Conservation (phyloP, 2,113 vertebrate species). For the Stigmatopora nigra region DNA sequence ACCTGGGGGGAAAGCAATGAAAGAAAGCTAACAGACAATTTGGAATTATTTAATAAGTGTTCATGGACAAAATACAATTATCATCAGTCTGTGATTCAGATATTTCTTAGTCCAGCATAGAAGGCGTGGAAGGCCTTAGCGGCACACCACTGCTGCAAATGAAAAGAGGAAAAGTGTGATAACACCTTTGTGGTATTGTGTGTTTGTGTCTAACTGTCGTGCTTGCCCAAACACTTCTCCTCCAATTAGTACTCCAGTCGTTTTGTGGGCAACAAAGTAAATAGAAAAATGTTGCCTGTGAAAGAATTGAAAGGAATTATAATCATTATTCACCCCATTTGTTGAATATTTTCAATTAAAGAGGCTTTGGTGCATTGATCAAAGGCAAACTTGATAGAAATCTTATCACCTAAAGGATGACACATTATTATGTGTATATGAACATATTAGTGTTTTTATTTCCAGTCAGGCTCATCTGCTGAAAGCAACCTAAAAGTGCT, state of each 20-base stretch:
- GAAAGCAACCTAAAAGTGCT: neutral
- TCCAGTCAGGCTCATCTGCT: neutral
- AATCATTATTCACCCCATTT: neutral
- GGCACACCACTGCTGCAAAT: too few species aligned
- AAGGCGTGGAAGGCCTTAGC: too few species aligned
- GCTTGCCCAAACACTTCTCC: neutral
- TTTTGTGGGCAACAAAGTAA: neutral
- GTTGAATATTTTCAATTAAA: neutral
- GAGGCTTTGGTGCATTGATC: neutral
- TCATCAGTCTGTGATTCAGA: too few species aligned
- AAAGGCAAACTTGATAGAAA: neutral
- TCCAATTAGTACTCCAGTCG: neutral
- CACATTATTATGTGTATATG: too few species aligned
- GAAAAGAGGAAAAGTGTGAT: slow-evolving; percentile 5
- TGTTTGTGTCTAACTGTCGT: neutral
- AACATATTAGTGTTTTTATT: too few species aligned
- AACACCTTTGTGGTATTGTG: neutral
- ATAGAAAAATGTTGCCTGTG: neutral
- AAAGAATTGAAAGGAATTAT: neutral
- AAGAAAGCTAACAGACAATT: too few species aligned
- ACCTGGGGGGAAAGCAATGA: too few species aligned
- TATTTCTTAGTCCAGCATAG: too few species aligned
- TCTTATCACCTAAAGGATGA: neutral
- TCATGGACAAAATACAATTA: too few species aligned
- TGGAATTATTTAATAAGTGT: too few species aligned